These are phyloP conservation scores for Phyto melanocephala DNA, from an alignment of 2,888 invertebrate species.

Conservation along the genomic window DNA sequence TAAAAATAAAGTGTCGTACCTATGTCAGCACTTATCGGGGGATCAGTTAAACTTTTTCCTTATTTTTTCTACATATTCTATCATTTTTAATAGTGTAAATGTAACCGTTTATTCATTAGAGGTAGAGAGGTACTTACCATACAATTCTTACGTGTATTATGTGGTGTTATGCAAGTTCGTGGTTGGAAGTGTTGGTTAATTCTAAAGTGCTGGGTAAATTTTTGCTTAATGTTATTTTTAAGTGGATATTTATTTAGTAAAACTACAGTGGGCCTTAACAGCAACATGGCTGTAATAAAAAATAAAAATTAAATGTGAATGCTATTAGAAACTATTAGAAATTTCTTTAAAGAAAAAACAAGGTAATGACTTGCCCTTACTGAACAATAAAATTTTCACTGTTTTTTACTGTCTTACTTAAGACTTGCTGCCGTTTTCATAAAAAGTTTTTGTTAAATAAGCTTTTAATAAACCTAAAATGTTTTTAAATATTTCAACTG, in stretches of 20 bases:
- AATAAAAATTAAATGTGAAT: too few species aligned
- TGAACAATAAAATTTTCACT: too few species aligned
- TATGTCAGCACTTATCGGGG: slow-evolving; percentile 68
- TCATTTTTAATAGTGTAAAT: background rate
- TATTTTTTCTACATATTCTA: background rate
- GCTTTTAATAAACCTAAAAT: too few species aligned
- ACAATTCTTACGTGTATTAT: slow-evolving; percentile 28
- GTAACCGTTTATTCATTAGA: slow-evolving; percentile 17
- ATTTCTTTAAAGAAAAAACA: too few species aligned
- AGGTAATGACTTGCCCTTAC: too few species aligned
- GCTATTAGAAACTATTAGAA: too few species aligned
- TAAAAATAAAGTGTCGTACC: slow-evolving; percentile 65
- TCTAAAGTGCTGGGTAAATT: slow-evolving; percentile 71
- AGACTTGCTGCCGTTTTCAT: too few species aligned
- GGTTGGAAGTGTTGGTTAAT: slow-evolving; percentile 66
- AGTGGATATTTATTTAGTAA: slow-evolving; percentile 37
- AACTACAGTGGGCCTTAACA: slow-evolving; percentile 2
- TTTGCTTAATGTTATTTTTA: slow-evolving; percentile 69
- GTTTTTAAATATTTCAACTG: too few species aligned
- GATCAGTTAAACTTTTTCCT: slow-evolving; percentile 59
- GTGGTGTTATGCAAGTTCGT: slow-evolving; percentile 54
- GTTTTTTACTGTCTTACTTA: too few species aligned
- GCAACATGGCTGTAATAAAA: too few species aligned
- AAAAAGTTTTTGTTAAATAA: too few species aligned
- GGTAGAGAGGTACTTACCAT: background rate